Evolutionary conservation across 2,797 vertebrate species (phyloP), one percentile per base, ranked within the genome.

Genomic region (Thalassophryne amazonica): DNA sequence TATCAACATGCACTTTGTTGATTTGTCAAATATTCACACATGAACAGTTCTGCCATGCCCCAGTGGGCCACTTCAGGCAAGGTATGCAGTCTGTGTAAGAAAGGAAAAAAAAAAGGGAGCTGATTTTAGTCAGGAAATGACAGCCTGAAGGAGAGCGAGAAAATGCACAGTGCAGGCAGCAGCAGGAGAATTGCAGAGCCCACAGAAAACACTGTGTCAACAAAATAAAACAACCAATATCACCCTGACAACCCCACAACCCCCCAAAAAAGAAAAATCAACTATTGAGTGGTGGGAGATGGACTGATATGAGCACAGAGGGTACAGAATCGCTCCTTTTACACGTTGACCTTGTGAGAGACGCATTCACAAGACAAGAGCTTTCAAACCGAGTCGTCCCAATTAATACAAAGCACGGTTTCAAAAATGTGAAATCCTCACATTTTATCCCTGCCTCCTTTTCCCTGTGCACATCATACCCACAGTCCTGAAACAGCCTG

Each of bases 21-120:
- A 84, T 74, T 79, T 78, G 69, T 75, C 65, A 73, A 70, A 67
- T 78, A 60, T 69, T 73, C 53, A 45, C 73, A 78, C 61, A 37
- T 79, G 47, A 69, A 7, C 12, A 6, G 31, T 56, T 78, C 70
- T 4, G 18, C 37, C 36, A 32, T 69, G n/a, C 50, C 58, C 60
- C 58, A 27, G 51, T 55, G 68, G 59, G 60, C 49, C 27, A 60
- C 60, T 47, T 61, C 37, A 53, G 58, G 51, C 53, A 73, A 69
- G 70, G 35, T 49, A 60, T 52, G 57, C 16, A 58, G 31, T 67
- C 30, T 61, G 39, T 19, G 25, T 59, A 34, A 60, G 24, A 30
- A 39, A 65, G 25, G 59, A 34, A 60, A 24, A 30, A 39, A 65
- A 60, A 46, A 23, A 7, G 7, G 25, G 45, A 24, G 38, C 4